Base-by-base conservation (phyloP, 2,113 vertebrate genomes). In the Oryzias javanicus region DNA sequence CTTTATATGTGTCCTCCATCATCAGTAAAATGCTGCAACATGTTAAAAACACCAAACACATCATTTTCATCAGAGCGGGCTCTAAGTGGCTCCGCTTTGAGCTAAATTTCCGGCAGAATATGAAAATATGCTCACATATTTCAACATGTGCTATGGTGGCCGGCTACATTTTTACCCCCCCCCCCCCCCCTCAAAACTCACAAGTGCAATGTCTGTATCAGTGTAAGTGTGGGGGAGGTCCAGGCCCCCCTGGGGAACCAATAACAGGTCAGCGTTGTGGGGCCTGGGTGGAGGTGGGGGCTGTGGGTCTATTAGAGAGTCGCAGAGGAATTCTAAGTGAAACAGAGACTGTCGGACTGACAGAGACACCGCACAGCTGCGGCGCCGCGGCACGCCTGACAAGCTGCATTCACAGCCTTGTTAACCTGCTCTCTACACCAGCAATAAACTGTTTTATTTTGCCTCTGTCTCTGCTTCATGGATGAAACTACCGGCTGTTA, bases 321-420 rank as follows among this genome's bases (percentile, higher is more conserved):
- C 61, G 17, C 82, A 71, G 72, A 84, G 76, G 83, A 86, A 85
- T 88, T 81, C 66, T 70, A 27, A 74, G 82, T 88, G 86, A 85
- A 89, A 88, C 85, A 48, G 79, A 88, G 83, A 83, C 59, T 45
- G 24, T 71, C 56, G 48, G 57, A 76, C 76, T 85, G 86, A 87
- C 79, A 76, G 76, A 86, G 86, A 90, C 70, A 48, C 60, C 66
- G 50, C 76, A 80, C 88, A 90, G 88, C 88, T 90, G 88, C 76
- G 53, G 45, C 27, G 56, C 70, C 53, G 40, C 60, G 15, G 67
- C 42, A 15, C 12, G 42, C 44, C 68, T 76, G 70, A 80, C 78
- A 72, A 62, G 65, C 60, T 64, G 40, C 22, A 20, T 54, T 57
- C 27, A 2, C 35, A 3, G 18, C 56, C 58, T 55, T 55, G 61